Base-by-base conservation (phyloP, 2,888 invertebrate species). In the Campopleginae sp. region DNA sequence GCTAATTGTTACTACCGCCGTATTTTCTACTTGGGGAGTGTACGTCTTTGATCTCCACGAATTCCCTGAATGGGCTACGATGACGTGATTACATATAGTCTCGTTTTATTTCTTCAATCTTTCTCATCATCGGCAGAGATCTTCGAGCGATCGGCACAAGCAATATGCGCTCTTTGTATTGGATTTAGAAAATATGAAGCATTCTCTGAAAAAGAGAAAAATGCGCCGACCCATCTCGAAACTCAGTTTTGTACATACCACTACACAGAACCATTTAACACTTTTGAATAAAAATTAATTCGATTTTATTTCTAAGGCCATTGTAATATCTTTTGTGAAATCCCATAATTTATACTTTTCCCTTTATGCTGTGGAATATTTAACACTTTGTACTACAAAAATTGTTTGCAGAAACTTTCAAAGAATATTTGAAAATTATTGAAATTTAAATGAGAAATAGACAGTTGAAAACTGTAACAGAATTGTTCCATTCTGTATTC, bases 11-110 rank as follows among this genome's bases (percentile, higher is more conserved):
- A 95, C 98, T 12, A 96, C 96, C 92, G 93, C 95, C 0, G 95
- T 96, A 23, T 97, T 97, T 92, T 96, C 97, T 65, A 96, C 97
- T 0, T 96, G 97, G 95, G 98, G 97, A 0, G 94, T 94, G 4
- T 93, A 96, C 10, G 96, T 97, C 72, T 98, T 96, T 92, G 94
- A 95, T 86, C 91, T 96, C 8, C 92, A 94, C 54, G 93, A 94
- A 42, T 96, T 96, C 90, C 97, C 97, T 0, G 94, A 93, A 0
- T 96, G 96, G 96, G 96, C 95, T 17, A 80, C 72, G 3, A 72
- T 71, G 61, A 46, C 65, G 27, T 76, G 12, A 80, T 46, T 42
- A 7, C 23, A 3, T n/a, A 38, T 19, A 46, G 54, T 38, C 33
- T 46, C 0, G 12, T n/a, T 51, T 63, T 33, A 33, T 75, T 54